Base-by-base conservation (phyloP, 2,888 invertebrate species). In the Melanotus villosus region DNA sequence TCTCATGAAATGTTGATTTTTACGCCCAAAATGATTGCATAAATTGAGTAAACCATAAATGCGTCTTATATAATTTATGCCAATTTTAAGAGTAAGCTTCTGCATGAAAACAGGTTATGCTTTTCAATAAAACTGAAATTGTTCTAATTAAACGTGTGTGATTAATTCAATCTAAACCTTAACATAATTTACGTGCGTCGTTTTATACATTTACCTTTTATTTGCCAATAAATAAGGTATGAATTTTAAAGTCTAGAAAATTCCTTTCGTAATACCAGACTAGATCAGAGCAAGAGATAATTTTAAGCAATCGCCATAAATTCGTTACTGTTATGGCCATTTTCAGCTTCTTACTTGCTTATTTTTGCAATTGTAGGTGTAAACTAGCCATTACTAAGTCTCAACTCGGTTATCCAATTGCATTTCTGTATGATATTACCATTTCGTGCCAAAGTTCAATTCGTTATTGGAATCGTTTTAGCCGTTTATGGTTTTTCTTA, bases 391-490 rank as follows among this genome's bases (percentile, higher is more conserved):
- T 62, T 52, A 52, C 32, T 23, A 50, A 41, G 2, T 16, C 1
- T 60, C 36, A 50, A 14, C 12, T 7, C 32, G 21, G 32, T 43
- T 38, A n/a, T n/a, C n/a, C n/a, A n/a, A n/a, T n/a, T n/a, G n/a
- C n/a, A n/a, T n/a, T n/a, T 45, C 45, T 59, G 36, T 60, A 2
- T 60, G 23, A 52, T 26, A 54, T 34, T 52, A n/a, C 64, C 58
- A 14, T 38, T 73, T 73, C 73, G 70, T 73, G 73, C 52, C 56
- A 59, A 50, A 56, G 43, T 57, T 58, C 70, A 67, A 70, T 64
- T 67, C 56, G 65, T 70, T 70, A 72, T 60, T 58, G 12, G 4
- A 41, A 41, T 1, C 9, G 41, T 21, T 26, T 4, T 21, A 26
- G 26, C 30, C 41, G 30, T 58, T 43, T 43, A 26, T 18, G 16